Evolutionary conservation across 2,888 invertebrate genomes (phyloP), one percentile per base, ranked within the genome.

Genomic region (Trissolcus brochymenae): DNA sequence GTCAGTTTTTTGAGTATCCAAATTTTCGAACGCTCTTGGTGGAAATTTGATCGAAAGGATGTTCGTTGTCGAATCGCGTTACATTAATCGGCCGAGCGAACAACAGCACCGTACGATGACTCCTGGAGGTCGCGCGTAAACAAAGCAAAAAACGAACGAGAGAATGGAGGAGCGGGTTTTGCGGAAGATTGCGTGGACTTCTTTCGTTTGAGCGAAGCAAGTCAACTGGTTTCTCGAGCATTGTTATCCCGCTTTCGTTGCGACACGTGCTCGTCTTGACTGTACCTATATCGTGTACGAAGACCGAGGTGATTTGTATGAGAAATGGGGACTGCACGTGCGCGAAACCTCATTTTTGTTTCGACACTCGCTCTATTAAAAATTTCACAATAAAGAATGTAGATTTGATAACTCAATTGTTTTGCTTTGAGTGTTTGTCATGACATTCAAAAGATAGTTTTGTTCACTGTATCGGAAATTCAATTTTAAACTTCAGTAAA

Each of bases 1-100:
- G 53, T n/a, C n/a, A 2, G 1, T 35, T 35, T 35, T 35, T 35
- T 9, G 35, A 9, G 1, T 9, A 6, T 2, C 35, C 1, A 35
- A 7, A 35, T 35, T 35, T 35, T 1, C 7, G 11, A 35, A 35
- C 11, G 41, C 11, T 46, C 49, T 61, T 61, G 55, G 53, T 19
- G 29, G 50, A 62, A 59, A 62, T 40, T 56, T 46, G 41, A 57
- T 68, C 60, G 9, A 76, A 74, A 76, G 80, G 78, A 81, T 80
- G 79, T 70, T 78, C 78, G 66, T 78, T 74, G 78, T 76, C 72
- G 79, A 80, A 78, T 80, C 78, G 75, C 76, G 75, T 79, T 70
- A 73, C 62, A 61, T 71, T 49, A 54, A 65, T 61, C 71, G 62
- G 50, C 64, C 57, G 77, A 66, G 62, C 70, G 59, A 73, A 65